Base-by-base conservation (phyloP, 2,797 vertebrate genomes). In the Alca torda region DNA sequence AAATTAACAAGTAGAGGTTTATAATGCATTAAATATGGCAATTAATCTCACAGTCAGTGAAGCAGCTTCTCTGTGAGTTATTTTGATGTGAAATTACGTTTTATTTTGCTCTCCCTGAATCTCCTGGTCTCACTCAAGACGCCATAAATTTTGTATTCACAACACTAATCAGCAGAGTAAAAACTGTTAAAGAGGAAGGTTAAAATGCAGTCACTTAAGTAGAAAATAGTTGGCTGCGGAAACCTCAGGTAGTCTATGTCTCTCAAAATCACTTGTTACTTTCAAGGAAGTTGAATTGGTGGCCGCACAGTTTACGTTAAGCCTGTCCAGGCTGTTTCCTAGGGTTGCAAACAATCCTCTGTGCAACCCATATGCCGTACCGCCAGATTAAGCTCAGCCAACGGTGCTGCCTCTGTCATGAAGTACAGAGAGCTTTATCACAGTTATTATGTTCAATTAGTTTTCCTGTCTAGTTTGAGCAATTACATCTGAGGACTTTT, bases 21-120 rank as follows among this genome's bases (percentile, higher is more conserved):
- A 92, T 96, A 93, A 92, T 91, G 87, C 93, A 90, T 95, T 93
- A 96, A 97, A 95, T 91, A 89, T 84, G 45, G 94, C 94, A 93
- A 92, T 96, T 95, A 96, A 96, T 97, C 93, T 93, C 64, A 86
- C 56, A 82, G 79, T 84, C 93, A 93, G 93, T 84, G 91, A 93
- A 96, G 93, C 60, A 51, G 50, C 48, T 85, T 90, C 89, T 63
- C 73, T 54, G 43, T 91, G 93, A 95, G 45, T 90, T 95, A 96
- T 95, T 95, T 91, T 93, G 80, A 95, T 95, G 69, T 84, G 64
- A 92, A 93, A 95, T 96, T 95, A 83, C 60, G 39, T 93, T 97
- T 94, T 82, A 85, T 95, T 93, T 94, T 90, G 68, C 59, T 96
- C 61, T 95, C 45, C 19, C 48, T 61, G 46, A 54, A 91, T 75